Conservation (phyloP, 2,113 vertebrate genomes). For the Proteles cristata region DNA sequence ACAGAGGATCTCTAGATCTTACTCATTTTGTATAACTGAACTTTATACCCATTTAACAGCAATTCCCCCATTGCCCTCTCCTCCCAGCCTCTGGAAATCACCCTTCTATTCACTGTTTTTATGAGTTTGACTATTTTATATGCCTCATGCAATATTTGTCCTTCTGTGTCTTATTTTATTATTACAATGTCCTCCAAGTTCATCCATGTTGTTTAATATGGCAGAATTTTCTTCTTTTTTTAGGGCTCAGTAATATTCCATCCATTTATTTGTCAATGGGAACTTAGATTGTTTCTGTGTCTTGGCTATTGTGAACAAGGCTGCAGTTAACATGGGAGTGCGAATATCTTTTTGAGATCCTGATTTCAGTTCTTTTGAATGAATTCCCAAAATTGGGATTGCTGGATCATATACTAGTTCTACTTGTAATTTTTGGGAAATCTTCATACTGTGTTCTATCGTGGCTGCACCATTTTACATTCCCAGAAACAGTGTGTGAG, state of each 20-base stretch:
- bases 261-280: background rate
- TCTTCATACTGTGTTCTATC: background rate
- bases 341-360: background rate
- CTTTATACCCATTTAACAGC: background rate
- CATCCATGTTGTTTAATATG: background rate
- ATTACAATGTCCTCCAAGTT: background rate
- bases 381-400: background rate
- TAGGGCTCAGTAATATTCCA: background rate
- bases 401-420: background rate
- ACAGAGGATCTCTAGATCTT: background rate
- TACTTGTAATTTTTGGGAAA: background rate
- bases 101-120: slow-evolving; percentile 8
- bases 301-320: background rate
- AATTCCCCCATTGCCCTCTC: background rate
- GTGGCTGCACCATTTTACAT: background rate
- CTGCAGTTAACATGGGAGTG: background rate
- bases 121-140: background rate
- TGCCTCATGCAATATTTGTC: background rate
- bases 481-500: background rate
- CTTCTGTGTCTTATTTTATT: background rate
- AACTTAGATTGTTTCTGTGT: background rate
- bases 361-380: slow-evolving; percentile 2
- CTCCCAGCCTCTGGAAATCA: background rate
- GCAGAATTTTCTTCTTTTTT: background rate
- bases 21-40: background rate